Conservation (phyloP, 2,888 invertebrate species). For the Plemyria rubiginata region DNA sequence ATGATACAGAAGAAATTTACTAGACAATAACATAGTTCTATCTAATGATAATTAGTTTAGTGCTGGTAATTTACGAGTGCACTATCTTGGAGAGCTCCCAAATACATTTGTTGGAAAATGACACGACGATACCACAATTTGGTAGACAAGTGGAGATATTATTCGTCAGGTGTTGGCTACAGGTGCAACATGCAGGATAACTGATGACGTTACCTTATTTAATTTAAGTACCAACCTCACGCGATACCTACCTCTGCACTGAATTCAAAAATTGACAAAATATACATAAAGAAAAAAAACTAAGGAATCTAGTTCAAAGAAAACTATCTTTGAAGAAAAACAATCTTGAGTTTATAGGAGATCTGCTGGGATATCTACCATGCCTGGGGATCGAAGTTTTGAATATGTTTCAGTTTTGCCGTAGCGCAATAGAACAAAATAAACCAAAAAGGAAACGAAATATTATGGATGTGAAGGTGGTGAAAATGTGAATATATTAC, state of each 20-base stretch:
- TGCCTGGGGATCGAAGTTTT: too few relatives aligned
- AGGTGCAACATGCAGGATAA: slow-evolving; percentile 44
- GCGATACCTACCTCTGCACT: background rate
- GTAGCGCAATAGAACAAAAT: slow-evolving; percentile 45
- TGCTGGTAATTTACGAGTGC: slow-evolving; percentile 52
- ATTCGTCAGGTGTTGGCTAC: slow-evolving; percentile 49
- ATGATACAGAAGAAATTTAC: too few relatives aligned
- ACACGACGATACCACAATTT: slow-evolving; percentile 58
- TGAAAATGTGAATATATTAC: slow-evolving; percentile 83
- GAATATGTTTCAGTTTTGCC: background rate
- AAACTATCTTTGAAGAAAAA: too few relatives aligned
- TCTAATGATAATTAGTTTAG: slow-evolving; percentile 46
- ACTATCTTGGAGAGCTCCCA: slow-evolving; percentile 58
- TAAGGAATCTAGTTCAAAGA: background rate
- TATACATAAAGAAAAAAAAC: background rate
- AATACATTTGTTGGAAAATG: slow-evolving; percentile 56
- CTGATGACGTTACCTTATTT: slow-evolving; percentile 54
- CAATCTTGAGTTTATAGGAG: too few relatives aligned
- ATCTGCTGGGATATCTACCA: too few relatives aligned
- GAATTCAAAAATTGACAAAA: too few relatives aligned
- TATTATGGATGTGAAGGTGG: slow-evolving; percentile 78
- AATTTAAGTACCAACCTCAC: slow-evolving; percentile 31
- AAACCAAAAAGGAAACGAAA: slow-evolving; percentile 70
- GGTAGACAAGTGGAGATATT: slow-evolving; percentile 53
- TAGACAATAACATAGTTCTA: background rate